These are phyloP conservation scores for Gorsachius magnificus DNA, from an alignment of 2,797 vertebrate species.

Conservation along the genomic window DNA sequence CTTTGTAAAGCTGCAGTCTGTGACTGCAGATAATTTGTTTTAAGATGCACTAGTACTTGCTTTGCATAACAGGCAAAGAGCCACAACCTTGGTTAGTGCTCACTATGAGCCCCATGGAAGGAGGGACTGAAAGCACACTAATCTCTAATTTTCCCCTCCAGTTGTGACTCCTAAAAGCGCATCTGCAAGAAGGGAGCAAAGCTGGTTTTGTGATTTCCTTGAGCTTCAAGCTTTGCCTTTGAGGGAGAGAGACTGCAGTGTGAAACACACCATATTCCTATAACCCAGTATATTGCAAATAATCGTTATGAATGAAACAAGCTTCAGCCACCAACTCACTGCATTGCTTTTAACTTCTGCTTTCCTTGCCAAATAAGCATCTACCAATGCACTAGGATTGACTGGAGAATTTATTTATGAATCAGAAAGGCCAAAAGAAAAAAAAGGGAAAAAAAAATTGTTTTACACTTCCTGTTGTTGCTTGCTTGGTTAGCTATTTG, in stretches of 20 bases:
- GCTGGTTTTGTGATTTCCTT: background rate
- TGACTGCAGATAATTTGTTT: background rate
- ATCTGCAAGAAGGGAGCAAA: background rate
- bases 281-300: background rate
- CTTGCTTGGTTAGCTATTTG: background rate
- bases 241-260: background rate
- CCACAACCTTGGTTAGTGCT: background rate
- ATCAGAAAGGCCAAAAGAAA: background rate
- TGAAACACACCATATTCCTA: background rate
- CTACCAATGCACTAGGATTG: background rate
- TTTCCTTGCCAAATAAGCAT: background rate
- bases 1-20: background rate
- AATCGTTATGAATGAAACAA: background rate
- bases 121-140: background rate
- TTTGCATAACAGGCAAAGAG: background rate
- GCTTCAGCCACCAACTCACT: background rate
- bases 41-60: background rate
- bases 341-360: background rate
- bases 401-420: background rate
- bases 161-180: background rate
- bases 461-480: background rate
- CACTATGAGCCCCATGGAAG: accelerated
- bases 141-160: background rate
- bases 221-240: background rate
- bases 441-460: accelerated